phyloP scores from a whole-genome alignment of 2,888 invertebrate species.

The Odontocolon sp. region DNA sequence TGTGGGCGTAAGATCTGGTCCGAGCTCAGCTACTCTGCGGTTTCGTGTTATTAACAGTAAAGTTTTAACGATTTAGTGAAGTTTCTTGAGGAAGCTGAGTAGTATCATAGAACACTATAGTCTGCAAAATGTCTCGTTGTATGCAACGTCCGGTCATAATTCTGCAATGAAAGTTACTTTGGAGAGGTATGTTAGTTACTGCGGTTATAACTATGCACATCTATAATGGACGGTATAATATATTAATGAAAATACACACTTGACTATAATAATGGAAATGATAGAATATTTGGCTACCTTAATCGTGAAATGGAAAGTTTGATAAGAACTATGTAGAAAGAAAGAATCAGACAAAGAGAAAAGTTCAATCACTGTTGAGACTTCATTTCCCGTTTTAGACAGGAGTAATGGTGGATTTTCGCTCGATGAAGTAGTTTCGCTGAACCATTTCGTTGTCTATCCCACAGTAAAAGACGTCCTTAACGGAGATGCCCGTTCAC shows the following conservation, averaged over 20 bases:
- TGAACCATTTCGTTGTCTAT: not conserved
- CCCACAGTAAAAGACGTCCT: not conserved
- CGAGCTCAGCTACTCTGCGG: conserved; percentile 4
- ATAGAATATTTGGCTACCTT: too few relatives aligned
- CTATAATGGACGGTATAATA: too few relatives aligned
- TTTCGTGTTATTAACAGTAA: conserved; percentile 23
- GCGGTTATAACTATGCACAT: not conserved
- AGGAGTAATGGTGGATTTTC: not conserved
- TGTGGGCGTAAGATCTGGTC: not conserved
- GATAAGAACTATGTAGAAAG: not conserved
- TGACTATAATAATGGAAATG: too few relatives aligned
- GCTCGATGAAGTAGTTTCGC: not conserved
- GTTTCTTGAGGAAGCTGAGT: conserved; percentile 17
- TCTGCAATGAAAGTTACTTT: conserved; percentile 2
- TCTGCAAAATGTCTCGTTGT: conserved; percentile 3
- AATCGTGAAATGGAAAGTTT: not conserved
- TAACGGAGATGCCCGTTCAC: not conserved
- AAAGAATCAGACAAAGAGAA: not conserved
- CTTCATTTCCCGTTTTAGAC: not conserved
- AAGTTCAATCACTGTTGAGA: not conserved
- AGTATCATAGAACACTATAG: not conserved
- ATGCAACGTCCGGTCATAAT: not conserved
- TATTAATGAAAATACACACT: too few relatives aligned
- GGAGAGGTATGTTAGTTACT: not conserved
- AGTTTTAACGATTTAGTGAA: conserved; percentile 36